A percentile compares a stretch with the other conserved stretches of the same genome.
Evolutionary conservation across 2,797 vertebrate species (phyloP).

Genomic region (Characodon lateralis): DNA sequence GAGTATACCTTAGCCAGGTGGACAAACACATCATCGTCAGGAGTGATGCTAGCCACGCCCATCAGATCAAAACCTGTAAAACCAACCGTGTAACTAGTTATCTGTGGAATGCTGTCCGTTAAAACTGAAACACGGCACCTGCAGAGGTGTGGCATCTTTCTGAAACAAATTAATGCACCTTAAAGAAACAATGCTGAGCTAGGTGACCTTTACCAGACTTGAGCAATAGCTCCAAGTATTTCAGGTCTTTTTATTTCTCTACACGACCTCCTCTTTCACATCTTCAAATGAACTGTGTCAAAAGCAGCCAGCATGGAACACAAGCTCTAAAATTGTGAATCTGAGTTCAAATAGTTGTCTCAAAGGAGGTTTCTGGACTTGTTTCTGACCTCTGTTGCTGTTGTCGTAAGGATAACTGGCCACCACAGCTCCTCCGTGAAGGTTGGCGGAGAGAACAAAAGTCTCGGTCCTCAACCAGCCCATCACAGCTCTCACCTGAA

Average conservation of each 20-base stretch:
- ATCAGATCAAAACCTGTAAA: constrained; percentile 67
- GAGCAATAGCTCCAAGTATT: not conserved
- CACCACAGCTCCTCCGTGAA: constrained; percentile 93
- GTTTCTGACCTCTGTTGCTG: constrained; percentile 81
- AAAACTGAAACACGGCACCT: not conserved
- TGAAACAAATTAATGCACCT: not conserved
- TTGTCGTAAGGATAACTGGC: constrained; percentile 96
- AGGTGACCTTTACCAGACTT: not conserved
- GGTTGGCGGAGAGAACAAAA: constrained; percentile 94
- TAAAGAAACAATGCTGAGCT: not conserved
- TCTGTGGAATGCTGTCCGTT: no score
- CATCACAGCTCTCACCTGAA: constrained; percentile 86
- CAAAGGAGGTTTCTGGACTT: not conserved
- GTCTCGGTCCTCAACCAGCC: constrained; percentile 87
- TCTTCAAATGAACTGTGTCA: no score
- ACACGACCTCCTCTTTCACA: no score
- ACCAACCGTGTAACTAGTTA: not conserved
- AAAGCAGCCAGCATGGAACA: constrained; percentile 3
- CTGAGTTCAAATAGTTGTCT: no score
- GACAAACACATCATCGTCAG: constrained; percentile 91
- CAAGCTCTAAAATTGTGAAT: no score
- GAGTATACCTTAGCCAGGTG: constrained; percentile 90
- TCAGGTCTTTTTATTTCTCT: no score
- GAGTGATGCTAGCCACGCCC: constrained; percentile 77
- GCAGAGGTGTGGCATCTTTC: not conserved